phyloP scores from a whole-genome alignment of 2,113 vertebrate genomes.

The Tamias sibiricus region DNA sequence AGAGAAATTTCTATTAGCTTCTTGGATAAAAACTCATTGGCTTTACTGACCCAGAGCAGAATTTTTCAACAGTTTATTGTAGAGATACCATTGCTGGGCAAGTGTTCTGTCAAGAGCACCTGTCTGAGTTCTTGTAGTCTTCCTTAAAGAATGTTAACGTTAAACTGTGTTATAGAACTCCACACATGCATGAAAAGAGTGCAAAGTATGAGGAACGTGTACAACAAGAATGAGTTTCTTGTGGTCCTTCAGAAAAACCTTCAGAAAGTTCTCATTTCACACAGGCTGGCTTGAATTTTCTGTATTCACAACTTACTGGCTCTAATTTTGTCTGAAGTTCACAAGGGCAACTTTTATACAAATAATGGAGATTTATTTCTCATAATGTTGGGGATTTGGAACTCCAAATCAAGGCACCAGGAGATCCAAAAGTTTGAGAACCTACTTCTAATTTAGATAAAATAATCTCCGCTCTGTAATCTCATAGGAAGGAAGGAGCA shows the following conservation, averaged over 20 bases:
- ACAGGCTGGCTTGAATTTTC: background rate
- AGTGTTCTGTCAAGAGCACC: background rate
- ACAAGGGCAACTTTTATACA: background rate
- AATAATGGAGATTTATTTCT: background rate
- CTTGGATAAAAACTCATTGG: background rate
- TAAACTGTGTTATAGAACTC: background rate
- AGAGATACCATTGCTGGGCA: background rate
- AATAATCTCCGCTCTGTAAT: accelerated
- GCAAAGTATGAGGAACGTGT: too few species aligned
- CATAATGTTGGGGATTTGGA: background rate
- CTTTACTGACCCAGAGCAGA: background rate
- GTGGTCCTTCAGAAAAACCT: background rate
- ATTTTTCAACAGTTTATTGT: background rate
- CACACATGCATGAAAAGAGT: too few species aligned
- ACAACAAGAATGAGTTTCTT: background rate
- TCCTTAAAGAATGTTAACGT: background rate
- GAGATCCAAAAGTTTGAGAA: background rate
- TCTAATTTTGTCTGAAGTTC: background rate
- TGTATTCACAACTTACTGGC: background rate
- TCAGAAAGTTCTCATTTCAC: background rate
- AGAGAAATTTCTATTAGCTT: background rate
- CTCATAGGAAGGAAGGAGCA: accelerated
- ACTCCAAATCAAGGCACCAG: background rate
- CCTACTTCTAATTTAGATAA: background rate
- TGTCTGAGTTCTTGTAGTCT: background rate